Evolutionary conservation across 2,113 vertebrate genomes (phyloP).

Genomic region (Amphiprion ocellaris): DNA sequence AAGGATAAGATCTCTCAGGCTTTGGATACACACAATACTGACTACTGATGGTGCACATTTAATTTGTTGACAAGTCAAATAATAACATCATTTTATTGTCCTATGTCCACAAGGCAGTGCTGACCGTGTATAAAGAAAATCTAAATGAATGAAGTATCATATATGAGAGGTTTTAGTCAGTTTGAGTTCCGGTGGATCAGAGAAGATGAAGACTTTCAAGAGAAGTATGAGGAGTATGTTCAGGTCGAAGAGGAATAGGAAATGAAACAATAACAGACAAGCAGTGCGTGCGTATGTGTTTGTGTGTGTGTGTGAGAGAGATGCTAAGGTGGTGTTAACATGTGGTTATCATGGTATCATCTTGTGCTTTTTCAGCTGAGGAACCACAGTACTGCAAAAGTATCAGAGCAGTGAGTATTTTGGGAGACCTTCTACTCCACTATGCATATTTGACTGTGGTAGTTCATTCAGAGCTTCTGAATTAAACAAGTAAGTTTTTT

Average conservation of each 20-base stretch:
- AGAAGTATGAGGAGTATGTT: conserved; percentile 49
- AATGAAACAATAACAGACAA: conserved; percentile 75
- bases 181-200: conserved; percentile 58
- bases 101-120: background rate
- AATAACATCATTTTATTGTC: background rate
- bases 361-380: conserved; percentile 26
- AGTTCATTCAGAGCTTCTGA: too few species aligned
- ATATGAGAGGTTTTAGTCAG: conserved; percentile 3
- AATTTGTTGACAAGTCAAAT: background rate
- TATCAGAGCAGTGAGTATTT: too few species aligned
- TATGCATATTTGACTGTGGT: too few species aligned
- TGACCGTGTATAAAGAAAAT: background rate
- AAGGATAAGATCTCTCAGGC: too few species aligned
- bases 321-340: conserved; percentile 1
- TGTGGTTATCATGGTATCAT: conserved; percentile 21
- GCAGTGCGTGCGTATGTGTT: background rate
- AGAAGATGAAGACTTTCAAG: conserved; percentile 40
- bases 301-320: conserved; percentile 28
- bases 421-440: too few species aligned
- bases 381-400: too few species aligned
- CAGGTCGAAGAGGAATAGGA: conserved; percentile 68
- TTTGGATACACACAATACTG: too few species aligned
- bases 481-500: too few species aligned
- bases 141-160: background rate
- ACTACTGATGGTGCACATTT: background rate